Percentiles rank a stretch among this genome's conserved stretches.
phyloP scores from a whole-genome alignment of 2,888 invertebrate genomes.

The Ophion obscuratus region DNA sequence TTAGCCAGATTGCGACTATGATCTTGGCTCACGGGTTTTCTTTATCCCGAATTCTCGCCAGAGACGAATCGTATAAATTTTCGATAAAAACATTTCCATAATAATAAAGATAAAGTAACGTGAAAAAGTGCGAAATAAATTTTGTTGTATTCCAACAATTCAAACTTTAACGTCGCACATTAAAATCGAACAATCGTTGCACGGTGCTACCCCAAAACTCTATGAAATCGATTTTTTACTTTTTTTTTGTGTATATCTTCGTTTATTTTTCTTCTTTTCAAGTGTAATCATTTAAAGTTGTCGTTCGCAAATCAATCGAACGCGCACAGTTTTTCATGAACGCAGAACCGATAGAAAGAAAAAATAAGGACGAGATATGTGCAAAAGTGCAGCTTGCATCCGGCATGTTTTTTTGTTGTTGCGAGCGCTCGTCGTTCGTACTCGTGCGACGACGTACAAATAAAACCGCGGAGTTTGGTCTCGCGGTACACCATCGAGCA shows the following conservation, averaged over 20 bases:
- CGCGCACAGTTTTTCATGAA: background rate
- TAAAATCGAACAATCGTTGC: no score
- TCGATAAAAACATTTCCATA: no score
- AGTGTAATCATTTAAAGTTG: background rate
- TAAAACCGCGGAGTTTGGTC: constrained; percentile 33
- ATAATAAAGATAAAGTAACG: no score
- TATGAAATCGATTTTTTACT: no score
- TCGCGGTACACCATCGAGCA: constrained; percentile 44
- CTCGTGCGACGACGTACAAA: constrained; percentile 13
- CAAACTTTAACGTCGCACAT: no score
- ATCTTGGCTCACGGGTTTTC: no score
- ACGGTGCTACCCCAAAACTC: no score
- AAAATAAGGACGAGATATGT: background rate
- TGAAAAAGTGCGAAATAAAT: no score
- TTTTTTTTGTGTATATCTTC: background rate
- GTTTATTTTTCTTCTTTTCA: background rate
- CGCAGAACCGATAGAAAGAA: background rate
- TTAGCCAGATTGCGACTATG: no score
- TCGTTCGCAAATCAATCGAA: background rate
- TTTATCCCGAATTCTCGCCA: no score
- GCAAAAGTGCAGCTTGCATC: background rate
- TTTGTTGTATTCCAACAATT: no score
- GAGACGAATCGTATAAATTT: no score
- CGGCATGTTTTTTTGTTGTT: constrained; percentile 4
- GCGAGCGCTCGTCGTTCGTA: background rate